Evolutionary conservation across 2,888 invertebrate species (phyloP).

Genomic region (Nomada ruficornis): DNA sequence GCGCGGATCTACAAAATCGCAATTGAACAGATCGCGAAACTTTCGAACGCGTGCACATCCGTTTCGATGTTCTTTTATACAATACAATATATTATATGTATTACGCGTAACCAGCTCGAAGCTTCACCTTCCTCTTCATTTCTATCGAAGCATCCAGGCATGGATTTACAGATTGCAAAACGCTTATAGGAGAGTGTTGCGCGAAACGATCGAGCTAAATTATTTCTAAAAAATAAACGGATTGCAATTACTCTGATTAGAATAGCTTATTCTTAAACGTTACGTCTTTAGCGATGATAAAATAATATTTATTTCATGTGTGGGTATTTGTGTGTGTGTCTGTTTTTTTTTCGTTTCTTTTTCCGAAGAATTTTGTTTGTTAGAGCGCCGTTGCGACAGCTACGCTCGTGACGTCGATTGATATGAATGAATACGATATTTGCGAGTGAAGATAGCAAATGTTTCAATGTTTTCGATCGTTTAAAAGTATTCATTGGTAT

Average conservation of each 20-base stretch:
- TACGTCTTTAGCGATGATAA: slow-evolving; percentile 65
- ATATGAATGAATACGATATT: background rate
- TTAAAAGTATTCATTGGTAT: background rate
- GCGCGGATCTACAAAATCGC: slow-evolving; percentile 9
- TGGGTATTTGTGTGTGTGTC: no score
- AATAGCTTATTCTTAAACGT: slow-evolving; percentile 17
- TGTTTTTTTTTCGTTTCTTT: slow-evolving; percentile 6
- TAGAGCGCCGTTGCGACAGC: slow-evolving; percentile 18
- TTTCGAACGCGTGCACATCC: slow-evolving; percentile 10
- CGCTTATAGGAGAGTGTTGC: background rate
- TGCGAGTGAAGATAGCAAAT: slow-evolving; percentile 14
- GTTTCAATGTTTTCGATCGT: no score
- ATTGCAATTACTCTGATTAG: slow-evolving; percentile 5
- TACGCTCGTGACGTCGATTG: slow-evolving; percentile 5
- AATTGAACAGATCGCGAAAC: slow-evolving; percentile 15
- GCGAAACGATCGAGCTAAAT: background rate
- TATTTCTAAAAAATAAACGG: slow-evolving; percentile 32
- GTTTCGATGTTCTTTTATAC: background rate
- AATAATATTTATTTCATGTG: slow-evolving; percentile 59
- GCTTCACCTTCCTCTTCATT: background rate
- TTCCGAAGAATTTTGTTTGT: slow-evolving; percentile 41
- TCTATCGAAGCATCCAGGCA: slow-evolving; percentile 21
- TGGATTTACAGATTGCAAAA: background rate
- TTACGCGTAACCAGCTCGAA: background rate
- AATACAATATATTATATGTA: background rate